These are phyloP conservation scores for Synergus japonicus DNA, from an alignment of 2,888 invertebrate genomes.

Conservation along the genomic window DNA sequence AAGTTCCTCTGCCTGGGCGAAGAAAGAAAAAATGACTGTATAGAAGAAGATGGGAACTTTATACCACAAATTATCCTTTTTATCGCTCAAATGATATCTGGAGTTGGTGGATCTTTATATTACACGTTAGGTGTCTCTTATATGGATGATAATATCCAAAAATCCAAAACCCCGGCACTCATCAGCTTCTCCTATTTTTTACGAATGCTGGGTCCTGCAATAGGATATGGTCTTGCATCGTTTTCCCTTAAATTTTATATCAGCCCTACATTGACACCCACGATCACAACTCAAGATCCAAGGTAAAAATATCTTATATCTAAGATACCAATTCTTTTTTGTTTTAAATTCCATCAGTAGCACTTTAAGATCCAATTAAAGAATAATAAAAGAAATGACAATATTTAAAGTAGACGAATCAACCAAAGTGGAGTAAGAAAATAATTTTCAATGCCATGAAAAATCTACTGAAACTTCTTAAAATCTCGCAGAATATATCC, in stretches of 20 bases:
- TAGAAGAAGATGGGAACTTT: constrained; percentile 79
- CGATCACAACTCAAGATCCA: constrained; percentile 84
- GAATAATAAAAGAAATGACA: too few species aligned
- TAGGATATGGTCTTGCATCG: constrained; percentile 84
- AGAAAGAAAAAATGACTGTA: constrained; percentile 76
- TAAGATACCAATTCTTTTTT: too few species aligned
- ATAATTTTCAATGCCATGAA: too few species aligned
- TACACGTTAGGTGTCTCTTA: constrained; percentile 85
- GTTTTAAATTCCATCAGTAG: too few species aligned
- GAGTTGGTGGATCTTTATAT: constrained; percentile 84
- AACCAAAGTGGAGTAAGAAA: too few species aligned
- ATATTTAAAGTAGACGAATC: too few species aligned
- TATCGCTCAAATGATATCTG: constrained; percentile 84
- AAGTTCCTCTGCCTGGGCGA: constrained; percentile 80
- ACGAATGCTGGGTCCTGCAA: constrained; percentile 84
- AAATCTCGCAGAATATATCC: too few species aligned
- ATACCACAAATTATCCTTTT: constrained; percentile 83
- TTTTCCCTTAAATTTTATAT: constrained; percentile 84
- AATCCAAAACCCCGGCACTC: constrained; percentile 85
- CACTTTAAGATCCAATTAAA: too few species aligned
- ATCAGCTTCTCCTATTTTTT: constrained; percentile 85
- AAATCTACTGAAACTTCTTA: too few species aligned
- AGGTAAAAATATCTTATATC: constrained; percentile 60
- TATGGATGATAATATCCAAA: constrained; percentile 88
- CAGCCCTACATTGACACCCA: constrained; percentile 82